A percentile compares a stretch with the other conserved stretches of the same genome.
phyloP scores from a whole-genome alignment of 2,888 invertebrate genomes.

The Ceriagrion tenellum region DNA sequence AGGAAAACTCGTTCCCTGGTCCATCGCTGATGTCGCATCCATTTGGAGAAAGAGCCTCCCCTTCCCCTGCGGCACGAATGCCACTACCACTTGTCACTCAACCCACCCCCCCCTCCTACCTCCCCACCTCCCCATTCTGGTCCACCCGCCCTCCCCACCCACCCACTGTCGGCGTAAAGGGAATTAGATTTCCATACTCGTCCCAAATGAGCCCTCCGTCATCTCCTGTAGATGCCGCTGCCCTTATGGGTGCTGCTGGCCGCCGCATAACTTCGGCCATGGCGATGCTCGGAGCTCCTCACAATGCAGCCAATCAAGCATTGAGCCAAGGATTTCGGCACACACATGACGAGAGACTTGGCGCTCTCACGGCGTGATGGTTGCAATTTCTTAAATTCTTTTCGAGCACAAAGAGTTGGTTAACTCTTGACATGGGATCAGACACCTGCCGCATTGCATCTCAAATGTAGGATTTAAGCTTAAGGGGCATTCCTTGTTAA shows the following conservation, averaged over 20 bases:
- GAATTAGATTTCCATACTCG: background rate
- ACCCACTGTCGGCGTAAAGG: background rate
- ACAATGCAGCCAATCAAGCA: background rate
- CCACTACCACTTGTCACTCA: background rate
- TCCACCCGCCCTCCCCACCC: background rate
- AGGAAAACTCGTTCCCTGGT: background rate
- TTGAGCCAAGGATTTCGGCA: background rate
- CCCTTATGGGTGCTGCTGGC: background rate
- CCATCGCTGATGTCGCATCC: background rate
- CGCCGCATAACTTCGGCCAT: background rate
- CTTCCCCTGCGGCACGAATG: background rate
- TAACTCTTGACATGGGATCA: no score
- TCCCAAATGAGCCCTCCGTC: background rate
- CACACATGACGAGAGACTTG: no score
- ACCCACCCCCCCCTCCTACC: background rate
- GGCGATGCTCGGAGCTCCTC: background rate
- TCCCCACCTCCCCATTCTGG: background rate
- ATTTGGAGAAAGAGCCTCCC: background rate
- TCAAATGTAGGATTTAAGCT: no score
- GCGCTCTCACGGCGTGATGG: no score
- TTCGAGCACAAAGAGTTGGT: no score
- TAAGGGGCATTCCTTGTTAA: no score
- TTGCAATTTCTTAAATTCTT: no score
- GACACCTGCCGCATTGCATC: no score
- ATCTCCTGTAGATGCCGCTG: background rate